phyloP scores from a whole-genome alignment of 2,797 vertebrate genomes.

The Odontamblyopus lacepedii region DNA sequence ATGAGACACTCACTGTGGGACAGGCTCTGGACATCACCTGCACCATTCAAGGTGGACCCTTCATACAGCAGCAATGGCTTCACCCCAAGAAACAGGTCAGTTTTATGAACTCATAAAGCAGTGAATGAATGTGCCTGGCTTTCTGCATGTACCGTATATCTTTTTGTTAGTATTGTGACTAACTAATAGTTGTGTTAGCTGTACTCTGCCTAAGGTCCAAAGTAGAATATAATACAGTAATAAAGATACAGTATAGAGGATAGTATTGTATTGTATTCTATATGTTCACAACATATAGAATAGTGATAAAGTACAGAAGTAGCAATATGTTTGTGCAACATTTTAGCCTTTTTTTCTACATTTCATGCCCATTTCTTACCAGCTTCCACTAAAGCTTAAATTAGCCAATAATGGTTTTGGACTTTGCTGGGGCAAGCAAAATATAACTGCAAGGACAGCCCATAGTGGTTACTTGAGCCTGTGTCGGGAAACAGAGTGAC shows the following conservation, averaged over 20 bases:
- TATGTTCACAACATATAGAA: too few species aligned
- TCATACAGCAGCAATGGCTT: conserved; percentile 87
- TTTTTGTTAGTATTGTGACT: not conserved
- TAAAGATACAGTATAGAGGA: too few species aligned
- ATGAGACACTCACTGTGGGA: conserved; percentile 84
- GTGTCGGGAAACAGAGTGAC: conserved; percentile 42
- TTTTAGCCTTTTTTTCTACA: too few species aligned
- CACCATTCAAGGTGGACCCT: conserved; percentile 77
- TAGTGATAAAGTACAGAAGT: not conserved
- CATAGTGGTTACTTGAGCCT: conserved; percentile 48
- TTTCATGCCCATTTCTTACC: conserved; percentile 29
- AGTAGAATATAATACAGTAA: too few species aligned
- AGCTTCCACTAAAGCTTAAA: conserved; percentile 51
- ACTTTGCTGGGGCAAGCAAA: conserved; percentile 40
- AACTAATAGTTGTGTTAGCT: not conserved
- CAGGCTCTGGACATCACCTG: conserved; percentile 87
- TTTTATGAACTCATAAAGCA: not conserved
- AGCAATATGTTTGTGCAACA: not conserved
- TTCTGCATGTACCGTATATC: not conserved
- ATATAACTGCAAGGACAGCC: conserved; percentile 44
- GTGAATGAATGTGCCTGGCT: not conserved
- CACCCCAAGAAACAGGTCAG: conserved; percentile 89
- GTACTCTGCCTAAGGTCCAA: too few species aligned
- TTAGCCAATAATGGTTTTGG: conserved; percentile 58
- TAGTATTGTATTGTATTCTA: not conserved